A percentile compares a stretch with the other conserved stretches of the same genome.
Evolutionary conservation across 2,113 vertebrate genomes (phyloP).

Genomic region (Pygoscelis adeliae): DNA sequence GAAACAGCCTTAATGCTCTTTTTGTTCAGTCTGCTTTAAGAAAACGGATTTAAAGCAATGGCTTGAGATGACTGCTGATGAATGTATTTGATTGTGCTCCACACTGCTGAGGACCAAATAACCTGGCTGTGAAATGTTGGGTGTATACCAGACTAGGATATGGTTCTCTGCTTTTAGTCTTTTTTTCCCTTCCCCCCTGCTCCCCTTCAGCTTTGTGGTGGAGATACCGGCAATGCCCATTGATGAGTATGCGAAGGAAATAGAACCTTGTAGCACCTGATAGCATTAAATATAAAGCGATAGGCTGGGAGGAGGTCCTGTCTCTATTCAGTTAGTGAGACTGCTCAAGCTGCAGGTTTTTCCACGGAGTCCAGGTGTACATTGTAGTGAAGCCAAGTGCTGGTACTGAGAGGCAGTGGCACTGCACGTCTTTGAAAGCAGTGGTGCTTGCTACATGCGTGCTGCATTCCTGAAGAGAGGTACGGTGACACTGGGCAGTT

Average conservation of each 20-base stretch:
- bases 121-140: neutral
- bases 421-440: neutral
- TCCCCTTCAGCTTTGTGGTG: neutral
- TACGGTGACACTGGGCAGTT: neutral
- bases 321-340: neutral
- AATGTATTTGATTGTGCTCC: neutral
- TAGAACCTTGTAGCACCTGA: neutral
- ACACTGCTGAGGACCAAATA: neutral
- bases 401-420: neutral
- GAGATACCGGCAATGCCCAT: neutral
- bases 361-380: neutral
- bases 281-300: neutral
- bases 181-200: neutral
- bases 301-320: neutral
- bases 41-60: neutral
- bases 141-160: neutral
- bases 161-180: neutral
- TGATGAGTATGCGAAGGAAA: neutral
- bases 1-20: neutral
- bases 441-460: neutral
- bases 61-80: neutral
- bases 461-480: neutral
- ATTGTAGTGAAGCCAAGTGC: neutral
- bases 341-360: neutral
- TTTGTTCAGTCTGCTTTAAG: neutral